A percentile compares a stretch with the other conserved stretches of the same genome.
Evolutionary conservation across 92 coral and sea anemone species (phyloP).

Genomic region (Epizoanthus scotinus): DNA sequence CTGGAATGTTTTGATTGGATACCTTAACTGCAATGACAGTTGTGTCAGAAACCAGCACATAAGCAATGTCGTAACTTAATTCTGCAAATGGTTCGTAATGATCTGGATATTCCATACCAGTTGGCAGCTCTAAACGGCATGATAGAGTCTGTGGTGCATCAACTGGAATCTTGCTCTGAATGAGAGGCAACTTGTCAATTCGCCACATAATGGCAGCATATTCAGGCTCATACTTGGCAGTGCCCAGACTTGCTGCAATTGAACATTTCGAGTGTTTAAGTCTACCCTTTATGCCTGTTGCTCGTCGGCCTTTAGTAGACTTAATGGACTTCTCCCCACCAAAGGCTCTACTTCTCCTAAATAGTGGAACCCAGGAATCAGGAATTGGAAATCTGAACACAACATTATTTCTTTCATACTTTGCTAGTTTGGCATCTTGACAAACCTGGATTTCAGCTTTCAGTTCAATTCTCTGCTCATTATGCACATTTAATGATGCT

Average conservation of each 20-base stretch:
- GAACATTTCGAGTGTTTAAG: conserved; percentile 83
- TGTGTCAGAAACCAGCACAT: conserved; percentile 91
- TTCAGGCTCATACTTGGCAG: conserved; percentile 93
- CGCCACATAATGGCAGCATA: conserved; percentile 91
- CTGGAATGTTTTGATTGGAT: conserved; percentile 88
- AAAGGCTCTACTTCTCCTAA: conserved; percentile 79
- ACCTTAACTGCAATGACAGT: conserved; percentile 93
- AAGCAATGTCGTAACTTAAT: conserved; percentile 86
- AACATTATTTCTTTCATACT: conserved; percentile 89
- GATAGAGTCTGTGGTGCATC: conserved; percentile 92
- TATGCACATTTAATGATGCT: conserved; percentile 71
- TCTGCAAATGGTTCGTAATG: conserved; percentile 85
- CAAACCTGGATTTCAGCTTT: conserved; percentile 94
- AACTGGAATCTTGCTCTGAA: conserved; percentile 91
- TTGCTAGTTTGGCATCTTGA: conserved; percentile 88
- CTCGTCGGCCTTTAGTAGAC: conserved; percentile 85
- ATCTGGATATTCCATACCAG: conserved; percentile 87
- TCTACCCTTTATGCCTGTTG: conserved; percentile 86
- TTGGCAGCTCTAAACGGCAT: conserved; percentile 74
- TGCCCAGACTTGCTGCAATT: conserved; percentile 86
- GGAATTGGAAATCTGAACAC: conserved; percentile 91
- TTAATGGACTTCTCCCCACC: conserved; percentile 93
- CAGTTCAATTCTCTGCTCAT: conserved; percentile 85
- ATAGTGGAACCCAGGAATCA: conserved; percentile 94
- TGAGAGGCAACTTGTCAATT: conserved; percentile 80